Percentiles rank a stretch among this genome's conserved stretches.
These are phyloP conservation scores for Eurois occulta DNA, from an alignment of 2,888 invertebrate species.

Conservation along the genomic window DNA sequence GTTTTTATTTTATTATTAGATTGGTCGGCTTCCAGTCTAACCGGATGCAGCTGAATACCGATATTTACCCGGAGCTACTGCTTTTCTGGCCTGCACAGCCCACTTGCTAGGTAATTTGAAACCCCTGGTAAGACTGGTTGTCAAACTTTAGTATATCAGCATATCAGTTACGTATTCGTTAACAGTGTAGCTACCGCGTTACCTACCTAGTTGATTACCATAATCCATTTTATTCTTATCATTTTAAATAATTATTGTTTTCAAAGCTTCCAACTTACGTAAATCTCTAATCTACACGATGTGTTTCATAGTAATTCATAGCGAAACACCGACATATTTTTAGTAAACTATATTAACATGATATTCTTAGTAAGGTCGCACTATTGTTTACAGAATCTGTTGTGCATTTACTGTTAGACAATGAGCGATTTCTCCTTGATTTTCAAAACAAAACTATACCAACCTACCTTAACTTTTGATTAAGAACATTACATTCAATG, in stretches of 20 bases:
- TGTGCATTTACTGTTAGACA: constrained; percentile 6
- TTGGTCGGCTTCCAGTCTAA: no score
- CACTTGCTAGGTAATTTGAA: no score
- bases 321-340: not conserved
- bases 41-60: no score
- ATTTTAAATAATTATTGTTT: not conserved
- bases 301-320: not conserved
- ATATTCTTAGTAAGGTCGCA: constrained; percentile 13
- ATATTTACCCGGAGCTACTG: no score
- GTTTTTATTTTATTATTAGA: no score
- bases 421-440: constrained; percentile 24
- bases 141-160: no score
- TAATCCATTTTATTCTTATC: not conserved
- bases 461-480: not conserved
- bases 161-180: no score
- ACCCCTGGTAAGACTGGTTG: no score
- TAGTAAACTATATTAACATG: not conserved
- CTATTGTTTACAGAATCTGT: constrained; percentile 24
- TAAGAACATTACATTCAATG: not conserved
- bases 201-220: no score
- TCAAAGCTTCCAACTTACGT: not conserved
- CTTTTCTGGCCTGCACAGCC: no score
- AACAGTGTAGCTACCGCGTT: no score
- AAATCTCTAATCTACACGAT: not conserved
- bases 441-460: constrained; percentile 27